Percentiles rank a stretch among this genome's conserved stretches.
These are phyloP conservation scores for Seriola quinqueradiata DNA, from an alignment of 2,113 vertebrate species.

Conservation along the genomic window DNA sequence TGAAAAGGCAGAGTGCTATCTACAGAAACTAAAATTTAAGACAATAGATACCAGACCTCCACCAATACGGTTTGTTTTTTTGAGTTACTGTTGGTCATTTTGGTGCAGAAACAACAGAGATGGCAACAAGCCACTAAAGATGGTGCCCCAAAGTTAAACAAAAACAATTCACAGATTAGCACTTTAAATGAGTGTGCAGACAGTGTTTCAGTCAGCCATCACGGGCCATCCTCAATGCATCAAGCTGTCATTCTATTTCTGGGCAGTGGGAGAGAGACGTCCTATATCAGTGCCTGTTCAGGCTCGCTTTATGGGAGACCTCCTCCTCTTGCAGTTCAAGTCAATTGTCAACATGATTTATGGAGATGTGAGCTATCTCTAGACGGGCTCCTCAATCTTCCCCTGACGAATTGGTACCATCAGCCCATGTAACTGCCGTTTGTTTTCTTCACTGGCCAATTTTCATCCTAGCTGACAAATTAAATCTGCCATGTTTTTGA, in stretches of 20 bases:
- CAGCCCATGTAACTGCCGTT: conserved; percentile 56
- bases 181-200: conserved; percentile 42
- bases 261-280: conserved; percentile 51
- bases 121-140: not conserved
- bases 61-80: no score
- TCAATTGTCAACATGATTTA: conserved; percentile 83
- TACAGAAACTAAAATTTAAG: not conserved
- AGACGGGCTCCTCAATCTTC: conserved; percentile 75
- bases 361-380: conserved; percentile 79
- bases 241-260: conserved; percentile 72
- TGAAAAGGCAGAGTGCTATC: not conserved
- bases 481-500: conserved; percentile 70
- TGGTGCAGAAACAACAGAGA: not conserved
- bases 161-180: conserved; percentile 30
- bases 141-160: conserved; percentile 1
- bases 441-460: conserved; percentile 68
- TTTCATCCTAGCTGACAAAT: conserved; percentile 73
- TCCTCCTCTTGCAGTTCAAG: conserved; percentile 72
- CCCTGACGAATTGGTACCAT: conserved; percentile 68
- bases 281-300: conserved; percentile 64
- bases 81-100: no score
- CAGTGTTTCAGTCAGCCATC: conserved; percentile 53
- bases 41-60: not conserved
- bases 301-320: conserved; percentile 68
- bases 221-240: conserved; percentile 58